Conservation (phyloP, 2,113 vertebrate species). For the Caranx ignobilis region DNA sequence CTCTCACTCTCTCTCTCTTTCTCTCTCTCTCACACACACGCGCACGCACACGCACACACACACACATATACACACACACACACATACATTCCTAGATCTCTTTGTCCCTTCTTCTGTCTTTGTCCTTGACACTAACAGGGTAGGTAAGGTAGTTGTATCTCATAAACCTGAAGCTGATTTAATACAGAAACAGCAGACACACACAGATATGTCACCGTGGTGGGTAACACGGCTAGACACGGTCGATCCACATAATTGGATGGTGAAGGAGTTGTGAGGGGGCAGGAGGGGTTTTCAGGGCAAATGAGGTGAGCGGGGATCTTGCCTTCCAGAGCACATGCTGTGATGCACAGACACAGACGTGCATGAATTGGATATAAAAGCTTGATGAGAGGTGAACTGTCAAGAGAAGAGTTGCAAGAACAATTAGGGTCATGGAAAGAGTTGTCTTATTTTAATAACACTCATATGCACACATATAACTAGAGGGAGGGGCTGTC, state of each 20-base stretch:
- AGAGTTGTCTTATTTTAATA: not conserved
- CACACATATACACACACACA: constrained; percentile 5
- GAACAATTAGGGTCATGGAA: not conserved
- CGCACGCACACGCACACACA: not conserved
- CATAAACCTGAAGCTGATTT: constrained; percentile 24
- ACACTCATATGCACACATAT: not conserved
- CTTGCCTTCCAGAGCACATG: constrained; percentile 39
- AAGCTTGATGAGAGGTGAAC: not conserved
- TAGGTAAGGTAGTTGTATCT: constrained; percentile 21
- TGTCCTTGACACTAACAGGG: constrained; percentile 37
- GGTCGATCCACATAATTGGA: constrained; percentile 55
- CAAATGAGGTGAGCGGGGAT: constrained; percentile 51
- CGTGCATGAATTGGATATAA: not conserved
- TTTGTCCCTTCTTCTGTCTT: constrained; percentile 35
- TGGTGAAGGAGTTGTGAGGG: constrained; percentile 29
- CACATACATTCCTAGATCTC: constrained; percentile 14
- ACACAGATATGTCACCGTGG: constrained; percentile 18
- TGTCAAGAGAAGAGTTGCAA: not conserved
- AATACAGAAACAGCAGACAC: constrained; percentile 12
- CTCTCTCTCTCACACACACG: constrained; percentile 17
- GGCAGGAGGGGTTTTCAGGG: not conserved
- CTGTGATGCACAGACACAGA: not conserved
- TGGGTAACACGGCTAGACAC: constrained; percentile 39
- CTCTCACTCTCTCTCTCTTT: constrained; percentile 16
- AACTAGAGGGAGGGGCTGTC: not conserved